A percentile compares a stretch with the other conserved stretches of the same genome.
Conservation (phyloP, 2,888 invertebrate species). For the Trissoscelio sp. region DNA sequence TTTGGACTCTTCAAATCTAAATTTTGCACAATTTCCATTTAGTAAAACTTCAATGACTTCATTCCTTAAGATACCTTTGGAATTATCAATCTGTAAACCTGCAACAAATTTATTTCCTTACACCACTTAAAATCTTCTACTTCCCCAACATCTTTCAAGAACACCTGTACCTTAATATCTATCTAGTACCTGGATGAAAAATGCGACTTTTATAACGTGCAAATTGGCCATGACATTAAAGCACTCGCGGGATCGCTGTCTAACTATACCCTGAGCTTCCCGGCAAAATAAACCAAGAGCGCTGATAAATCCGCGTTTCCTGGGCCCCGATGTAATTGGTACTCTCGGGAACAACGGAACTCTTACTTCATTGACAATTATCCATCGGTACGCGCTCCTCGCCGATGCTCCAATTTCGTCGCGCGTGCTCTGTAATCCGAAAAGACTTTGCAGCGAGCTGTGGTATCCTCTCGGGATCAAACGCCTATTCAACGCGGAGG, state of each 20-base stretch:
- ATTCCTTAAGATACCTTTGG: too few relatives aligned
- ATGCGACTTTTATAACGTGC: conserved; percentile 31
- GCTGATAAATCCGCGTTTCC: conserved; percentile 32
- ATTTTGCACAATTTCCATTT: too few relatives aligned
- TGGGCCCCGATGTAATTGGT: conserved; percentile 30
- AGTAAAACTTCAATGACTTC: too few relatives aligned
- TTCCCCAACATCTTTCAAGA: background rate
- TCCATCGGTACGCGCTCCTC: background rate
- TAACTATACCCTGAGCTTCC: conserved; percentile 30
- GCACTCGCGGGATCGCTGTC: background rate
- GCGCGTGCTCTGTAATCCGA: conserved; percentile 57
- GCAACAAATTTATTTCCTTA: background rate
- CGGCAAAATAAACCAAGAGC: conserved; percentile 26
- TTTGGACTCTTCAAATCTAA: too few relatives aligned
- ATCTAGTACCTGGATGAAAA: conserved; percentile 4
- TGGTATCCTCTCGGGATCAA: conserved; percentile 67
- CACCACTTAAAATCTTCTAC: background rate
- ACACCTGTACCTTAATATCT: conserved; percentile 16
- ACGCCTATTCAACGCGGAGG: conserved; percentile 78
- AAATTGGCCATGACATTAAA: conserved; percentile 48
- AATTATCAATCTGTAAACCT: background rate
- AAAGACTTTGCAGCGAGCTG: conserved; percentile 37
- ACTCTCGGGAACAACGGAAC: conserved; percentile 42
- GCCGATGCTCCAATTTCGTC: conserved; percentile 46
- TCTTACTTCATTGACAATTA: conserved; percentile 55